Conservation (phyloP, 2,888 invertebrate species). For the Drosophila leonis region DNA sequence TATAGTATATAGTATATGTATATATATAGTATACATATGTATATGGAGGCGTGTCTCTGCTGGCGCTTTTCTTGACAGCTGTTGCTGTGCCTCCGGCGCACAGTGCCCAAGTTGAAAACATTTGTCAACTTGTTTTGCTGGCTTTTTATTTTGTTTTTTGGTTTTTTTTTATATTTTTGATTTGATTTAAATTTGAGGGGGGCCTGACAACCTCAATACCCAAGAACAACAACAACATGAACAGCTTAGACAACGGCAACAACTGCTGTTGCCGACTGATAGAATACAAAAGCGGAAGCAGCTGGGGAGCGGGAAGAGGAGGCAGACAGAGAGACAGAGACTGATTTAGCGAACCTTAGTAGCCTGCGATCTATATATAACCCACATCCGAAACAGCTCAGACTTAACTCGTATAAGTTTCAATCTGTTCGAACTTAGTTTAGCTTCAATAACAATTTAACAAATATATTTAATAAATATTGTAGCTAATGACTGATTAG, state of each 20-base stretch:
- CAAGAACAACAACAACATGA: neutral
- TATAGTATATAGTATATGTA: slow-evolving; percentile 1
- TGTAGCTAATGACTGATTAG: neutral
- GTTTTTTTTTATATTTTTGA: slow-evolving; percentile 11
- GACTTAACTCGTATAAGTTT: neutral
- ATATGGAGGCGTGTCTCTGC: slow-evolving; percentile 61
- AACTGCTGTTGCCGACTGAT: slow-evolving; percentile 34
- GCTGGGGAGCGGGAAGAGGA: neutral
- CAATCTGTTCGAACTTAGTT: neutral
- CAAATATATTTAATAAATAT: neutral
- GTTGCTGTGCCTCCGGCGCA: slow-evolving; percentile 11
- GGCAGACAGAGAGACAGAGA: too few relatives aligned
- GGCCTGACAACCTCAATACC: slow-evolving; percentile 12
- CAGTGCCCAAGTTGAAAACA: slow-evolving; percentile 8
- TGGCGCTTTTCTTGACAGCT: slow-evolving; percentile 31
- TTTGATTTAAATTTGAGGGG: slow-evolving; percentile 33
- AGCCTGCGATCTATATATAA: neutral
- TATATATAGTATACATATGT: slow-evolving; percentile 16
- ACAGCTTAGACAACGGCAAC: neutral
- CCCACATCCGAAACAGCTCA: neutral
- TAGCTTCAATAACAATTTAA: neutral
- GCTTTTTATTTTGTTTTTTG: slow-evolving; percentile 15
- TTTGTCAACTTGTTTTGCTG: slow-evolving; percentile 55
- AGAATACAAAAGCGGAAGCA: neutral
- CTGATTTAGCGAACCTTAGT: slow-evolving; percentile 6